Percentiles rank a stretch among this genome's conserved stretches.
Evolutionary conservation across 2,888 invertebrate species (phyloP).

Genomic region (Meandrusa payeni): DNA sequence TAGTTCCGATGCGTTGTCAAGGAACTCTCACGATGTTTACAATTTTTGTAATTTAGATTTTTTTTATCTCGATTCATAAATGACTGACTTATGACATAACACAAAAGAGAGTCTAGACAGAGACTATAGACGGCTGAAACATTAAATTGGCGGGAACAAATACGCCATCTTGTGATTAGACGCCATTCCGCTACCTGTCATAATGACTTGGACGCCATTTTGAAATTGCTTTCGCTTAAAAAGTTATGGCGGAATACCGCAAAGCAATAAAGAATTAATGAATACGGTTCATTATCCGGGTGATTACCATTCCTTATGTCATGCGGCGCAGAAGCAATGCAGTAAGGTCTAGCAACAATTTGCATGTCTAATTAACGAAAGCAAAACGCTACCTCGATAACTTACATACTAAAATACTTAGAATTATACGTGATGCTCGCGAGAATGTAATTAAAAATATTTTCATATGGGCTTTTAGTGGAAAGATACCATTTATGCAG

Average conservation of each 20-base stretch:
- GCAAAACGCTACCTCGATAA: conserved; percentile 2
- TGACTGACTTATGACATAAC: too few relatives aligned
- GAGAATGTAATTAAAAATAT: conserved; percentile 15
- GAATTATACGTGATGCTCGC: conserved; percentile 14
- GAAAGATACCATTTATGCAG: neutral
- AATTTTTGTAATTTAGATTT: too few relatives aligned
- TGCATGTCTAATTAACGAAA: conserved; percentile 23
- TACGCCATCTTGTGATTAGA: conserved; percentile 1
- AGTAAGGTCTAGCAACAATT: conserved; percentile 11
- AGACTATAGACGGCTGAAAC: too few relatives aligned
- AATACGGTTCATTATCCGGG: conserved; percentile 13
- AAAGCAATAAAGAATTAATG: conserved; percentile 20
- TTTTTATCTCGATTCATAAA: too few relatives aligned
- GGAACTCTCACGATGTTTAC: too few relatives aligned
- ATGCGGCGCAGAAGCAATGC: conserved; percentile 5
- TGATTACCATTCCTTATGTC: conserved; percentile 16
- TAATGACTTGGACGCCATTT: conserved; percentile 11
- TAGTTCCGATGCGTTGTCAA: too few relatives aligned
- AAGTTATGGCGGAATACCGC: conserved; percentile 12
- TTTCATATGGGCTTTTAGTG: neutral
- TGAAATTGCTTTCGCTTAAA: conserved; percentile 14
- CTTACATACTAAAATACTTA: conserved; percentile 15
- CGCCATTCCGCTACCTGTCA: conserved; percentile 2
- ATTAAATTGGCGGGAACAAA: neutral
- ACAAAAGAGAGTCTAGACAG: too few relatives aligned